These are phyloP conservation scores for Amiota mariae DNA, from an alignment of 2,888 invertebrate species.

Conservation along the genomic window DNA sequence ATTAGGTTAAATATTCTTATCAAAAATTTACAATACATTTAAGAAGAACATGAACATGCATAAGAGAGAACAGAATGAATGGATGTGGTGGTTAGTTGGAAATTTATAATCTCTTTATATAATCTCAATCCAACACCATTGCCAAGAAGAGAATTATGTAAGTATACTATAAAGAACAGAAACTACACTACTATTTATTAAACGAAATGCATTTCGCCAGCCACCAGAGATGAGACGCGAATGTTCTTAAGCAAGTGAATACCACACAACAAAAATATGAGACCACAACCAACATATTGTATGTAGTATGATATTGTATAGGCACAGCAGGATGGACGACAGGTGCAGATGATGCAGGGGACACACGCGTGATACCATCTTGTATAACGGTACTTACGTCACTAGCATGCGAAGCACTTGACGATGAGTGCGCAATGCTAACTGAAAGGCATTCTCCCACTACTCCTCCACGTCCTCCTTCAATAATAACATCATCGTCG, in stretches of 20 bases:
- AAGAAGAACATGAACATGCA: too few relatives aligned
- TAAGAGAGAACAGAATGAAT: too few relatives aligned
- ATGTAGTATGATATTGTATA: neutral
- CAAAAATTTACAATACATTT: too few relatives aligned
- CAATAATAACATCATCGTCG: constrained; percentile 40
- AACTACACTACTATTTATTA: neutral
- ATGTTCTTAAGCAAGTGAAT: neutral
- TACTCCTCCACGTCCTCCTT: neutral
- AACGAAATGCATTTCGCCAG: constrained; percentile 39
- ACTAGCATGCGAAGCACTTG: constrained; percentile 56
- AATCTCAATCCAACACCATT: constrained; percentile 2
- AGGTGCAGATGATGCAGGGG: neutral
- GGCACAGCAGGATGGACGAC: neutral
- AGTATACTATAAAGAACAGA: constrained; percentile 26
- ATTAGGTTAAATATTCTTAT: too few relatives aligned
- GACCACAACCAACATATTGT: neutral
- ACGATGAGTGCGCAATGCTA: constrained; percentile 55
- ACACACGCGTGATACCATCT: constrained; percentile 13
- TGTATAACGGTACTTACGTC: constrained; percentile 66
- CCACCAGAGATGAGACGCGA: neutral
- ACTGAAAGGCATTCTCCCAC: constrained; percentile 71
- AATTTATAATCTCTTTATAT: too few relatives aligned
- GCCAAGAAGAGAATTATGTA: neutral
- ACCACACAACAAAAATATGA: constrained; percentile 26
- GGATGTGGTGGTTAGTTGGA: too few relatives aligned